phyloP scores from a whole-genome alignment of 2,113 vertebrate species.

The Synchiropus splendidus region DNA sequence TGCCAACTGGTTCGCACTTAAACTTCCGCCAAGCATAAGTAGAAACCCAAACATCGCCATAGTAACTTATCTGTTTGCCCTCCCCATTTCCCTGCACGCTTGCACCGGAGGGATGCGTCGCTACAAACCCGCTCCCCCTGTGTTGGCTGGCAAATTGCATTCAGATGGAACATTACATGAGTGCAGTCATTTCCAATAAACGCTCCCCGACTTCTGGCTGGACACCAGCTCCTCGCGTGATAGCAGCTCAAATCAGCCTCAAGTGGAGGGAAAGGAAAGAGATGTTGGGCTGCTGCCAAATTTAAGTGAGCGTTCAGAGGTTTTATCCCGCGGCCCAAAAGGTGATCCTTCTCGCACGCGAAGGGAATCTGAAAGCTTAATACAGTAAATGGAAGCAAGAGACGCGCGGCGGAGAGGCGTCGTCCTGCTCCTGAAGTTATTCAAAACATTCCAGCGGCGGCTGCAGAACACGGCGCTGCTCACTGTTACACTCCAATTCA shows the following conservation, averaged over 20 bases:
- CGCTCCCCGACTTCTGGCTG: slow-evolving; percentile 51
- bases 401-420: slow-evolving; percentile 27
- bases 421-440: slow-evolving; percentile 33
- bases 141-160: slow-evolving; percentile 54
- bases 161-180: slow-evolving; percentile 62
- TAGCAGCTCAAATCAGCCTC: slow-evolving; percentile 56
- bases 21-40: too few relatives aligned
- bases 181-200: slow-evolving; percentile 57
- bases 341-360: slow-evolving; percentile 15
- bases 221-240: slow-evolving; percentile 36
- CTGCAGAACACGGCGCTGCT: slow-evolving; percentile 1
- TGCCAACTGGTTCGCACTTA: too few relatives aligned
- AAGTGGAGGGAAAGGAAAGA: slow-evolving; percentile 22
- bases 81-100: too few relatives aligned
- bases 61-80: slow-evolving; percentile 28
- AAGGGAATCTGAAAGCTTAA: slow-evolving; percentile 30
- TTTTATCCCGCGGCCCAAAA: slow-evolving; percentile 54
- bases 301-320: slow-evolving; percentile 50
- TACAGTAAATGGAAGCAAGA: slow-evolving; percentile 54
- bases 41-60: slow-evolving; percentile 22
- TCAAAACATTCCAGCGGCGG: slow-evolving; percentile 43
- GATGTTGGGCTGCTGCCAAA: slow-evolving; percentile 22
- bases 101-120: too few relatives aligned
- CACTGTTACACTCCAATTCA: slow-evolving; percentile 65
- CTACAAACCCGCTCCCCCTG: background rate